Evolutionary conservation across 2,113 vertebrate species (phyloP).

Genomic region (Plotosus lineatus): DNA sequence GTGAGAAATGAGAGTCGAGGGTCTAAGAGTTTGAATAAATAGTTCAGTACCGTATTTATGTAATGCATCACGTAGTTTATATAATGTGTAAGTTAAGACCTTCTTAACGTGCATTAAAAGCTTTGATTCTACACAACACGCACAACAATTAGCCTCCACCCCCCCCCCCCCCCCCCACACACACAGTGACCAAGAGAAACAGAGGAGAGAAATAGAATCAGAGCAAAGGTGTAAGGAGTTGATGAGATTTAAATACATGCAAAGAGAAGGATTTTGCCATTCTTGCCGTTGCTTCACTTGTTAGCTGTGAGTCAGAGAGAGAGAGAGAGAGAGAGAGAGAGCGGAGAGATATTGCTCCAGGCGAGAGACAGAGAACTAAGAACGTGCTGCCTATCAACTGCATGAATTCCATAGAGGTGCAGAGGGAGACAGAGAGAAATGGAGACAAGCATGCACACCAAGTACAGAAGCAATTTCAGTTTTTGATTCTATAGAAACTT

Average conservation of each 20-base stretch:
- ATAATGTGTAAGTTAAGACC: background rate
- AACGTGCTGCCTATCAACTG: slow-evolving; percentile 43
- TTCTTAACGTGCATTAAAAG: background rate
- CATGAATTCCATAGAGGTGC: slow-evolving; percentile 36
- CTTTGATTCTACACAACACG: background rate
- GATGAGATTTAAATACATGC: slow-evolving; percentile 54
- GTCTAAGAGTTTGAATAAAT: background rate
- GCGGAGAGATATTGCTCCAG: slow-evolving; percentile 10
- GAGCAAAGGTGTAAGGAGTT: slow-evolving; percentile 18
- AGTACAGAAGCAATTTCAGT: slow-evolving; percentile 13
- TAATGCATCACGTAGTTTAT: background rate
- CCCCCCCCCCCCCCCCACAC: background rate
- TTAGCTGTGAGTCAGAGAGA: slow-evolving; percentile 40
- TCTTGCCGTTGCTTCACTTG: slow-evolving; percentile 39
- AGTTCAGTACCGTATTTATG: background rate
- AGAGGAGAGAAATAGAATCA: background rate
- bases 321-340: slow-evolving; percentile 14
- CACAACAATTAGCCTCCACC: background rate
- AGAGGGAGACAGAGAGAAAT: background rate
- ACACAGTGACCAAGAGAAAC: background rate
- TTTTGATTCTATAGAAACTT: slow-evolving; percentile 36
- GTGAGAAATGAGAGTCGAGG: background rate
- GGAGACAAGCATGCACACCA: background rate
- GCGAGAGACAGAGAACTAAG: slow-evolving; percentile 37
- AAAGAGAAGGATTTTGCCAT: slow-evolving; percentile 42